Conservation (phyloP, 2,113 vertebrate genomes). For the Sturnus vulgaris region DNA sequence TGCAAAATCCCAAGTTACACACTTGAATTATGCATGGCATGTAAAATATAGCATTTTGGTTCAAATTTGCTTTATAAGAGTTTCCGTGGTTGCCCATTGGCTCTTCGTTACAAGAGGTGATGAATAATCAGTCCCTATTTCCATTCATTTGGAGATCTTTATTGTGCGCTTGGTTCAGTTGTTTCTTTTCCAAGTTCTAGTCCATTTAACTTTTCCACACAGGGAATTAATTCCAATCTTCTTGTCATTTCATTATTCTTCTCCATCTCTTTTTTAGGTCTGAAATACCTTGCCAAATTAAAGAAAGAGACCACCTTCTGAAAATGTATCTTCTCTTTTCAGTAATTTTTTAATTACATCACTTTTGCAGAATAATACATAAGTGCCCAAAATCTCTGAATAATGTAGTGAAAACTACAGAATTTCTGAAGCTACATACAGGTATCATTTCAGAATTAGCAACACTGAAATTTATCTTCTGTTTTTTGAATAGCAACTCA, state of each 20-base stretch:
- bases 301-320: neutral
- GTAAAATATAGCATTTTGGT: neutral
- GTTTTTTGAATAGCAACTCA: neutral
- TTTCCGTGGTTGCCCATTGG: constrained; percentile 21
- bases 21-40: constrained; percentile 24
- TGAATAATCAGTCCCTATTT: constrained; percentile 48
- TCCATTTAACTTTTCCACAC: neutral
- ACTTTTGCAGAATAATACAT: neutral
- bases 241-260: neutral
- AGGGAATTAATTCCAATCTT: neutral
- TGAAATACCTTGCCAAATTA: neutral
- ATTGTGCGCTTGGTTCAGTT: neutral
- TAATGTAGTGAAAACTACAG: neutral
- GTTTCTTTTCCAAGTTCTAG: neutral
- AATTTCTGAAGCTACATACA: neutral
- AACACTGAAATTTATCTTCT: neutral
- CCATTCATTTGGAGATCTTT: constrained; percentile 4
- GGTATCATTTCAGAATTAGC: neutral
- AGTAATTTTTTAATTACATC: neutral
- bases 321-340: neutral
- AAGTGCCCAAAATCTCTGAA: neutral
- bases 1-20: neutral
- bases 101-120: neutral
- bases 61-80: neutral
- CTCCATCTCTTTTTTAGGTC: neutral